A percentile compares a stretch with the other conserved stretches of the same genome.
These are phyloP conservation scores for Colistium nudipinnis DNA, from an alignment of 2,113 vertebrate genomes.

Conservation along the genomic window DNA sequence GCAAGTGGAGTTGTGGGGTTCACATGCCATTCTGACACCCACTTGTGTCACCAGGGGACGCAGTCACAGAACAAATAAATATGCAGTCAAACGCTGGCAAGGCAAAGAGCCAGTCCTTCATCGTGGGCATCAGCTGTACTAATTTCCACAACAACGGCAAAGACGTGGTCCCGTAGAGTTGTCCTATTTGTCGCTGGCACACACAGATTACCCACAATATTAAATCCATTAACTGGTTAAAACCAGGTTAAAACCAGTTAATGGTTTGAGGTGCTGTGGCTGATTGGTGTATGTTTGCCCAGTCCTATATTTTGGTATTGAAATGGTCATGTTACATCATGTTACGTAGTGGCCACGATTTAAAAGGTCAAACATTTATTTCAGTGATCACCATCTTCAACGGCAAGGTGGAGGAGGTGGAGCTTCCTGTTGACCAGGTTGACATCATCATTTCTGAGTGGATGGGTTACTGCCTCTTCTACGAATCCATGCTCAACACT, in stretches of 20 bases:
- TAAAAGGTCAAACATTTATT: constrained; percentile 50
- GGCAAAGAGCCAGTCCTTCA: background rate
- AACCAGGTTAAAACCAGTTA: too few relatives aligned
- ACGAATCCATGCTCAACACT: constrained; percentile 98
- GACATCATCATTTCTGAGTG: constrained; percentile 99
- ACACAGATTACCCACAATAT: too few relatives aligned
- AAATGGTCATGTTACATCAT: too few relatives aligned
- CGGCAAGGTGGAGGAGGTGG: constrained; percentile 97
- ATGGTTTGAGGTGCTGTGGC: too few relatives aligned
- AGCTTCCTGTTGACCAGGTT: constrained; percentile 94
- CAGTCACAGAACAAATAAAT: constrained; percentile 30
- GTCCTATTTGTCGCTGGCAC: background rate
- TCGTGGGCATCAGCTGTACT: background rate
- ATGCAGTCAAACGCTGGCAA: constrained; percentile 35
- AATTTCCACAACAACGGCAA: background rate
- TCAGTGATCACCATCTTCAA: constrained; percentile 98
- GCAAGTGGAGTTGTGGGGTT: constrained; percentile 4
- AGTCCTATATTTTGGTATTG: too few relatives aligned
- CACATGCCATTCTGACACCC: constrained; percentile 39
- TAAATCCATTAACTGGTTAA: too few relatives aligned
- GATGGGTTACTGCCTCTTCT: constrained; percentile 99
- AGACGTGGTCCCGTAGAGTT: background rate
- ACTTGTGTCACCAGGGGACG: constrained; percentile 21
- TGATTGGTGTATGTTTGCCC: too few relatives aligned
- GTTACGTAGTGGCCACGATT: background rate